Percentiles rank a stretch among this genome's conserved stretches.
Conservation (phyloP, 64 coral and sea anemone genomes). For the Trachythela sp. region DNA sequence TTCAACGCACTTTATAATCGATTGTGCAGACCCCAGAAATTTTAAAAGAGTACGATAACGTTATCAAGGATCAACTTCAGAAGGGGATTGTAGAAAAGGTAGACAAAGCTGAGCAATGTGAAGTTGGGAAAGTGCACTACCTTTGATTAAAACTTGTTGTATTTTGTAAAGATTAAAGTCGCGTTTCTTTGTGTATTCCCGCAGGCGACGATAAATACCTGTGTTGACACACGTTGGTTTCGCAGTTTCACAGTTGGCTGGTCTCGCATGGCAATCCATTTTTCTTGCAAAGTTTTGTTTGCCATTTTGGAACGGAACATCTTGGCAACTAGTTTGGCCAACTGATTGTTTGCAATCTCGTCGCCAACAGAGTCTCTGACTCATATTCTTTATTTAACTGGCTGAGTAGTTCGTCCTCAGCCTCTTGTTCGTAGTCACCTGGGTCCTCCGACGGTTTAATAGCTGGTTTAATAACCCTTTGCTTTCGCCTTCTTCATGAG, state of each 20-base stretch:
- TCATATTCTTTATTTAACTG: too few relatives aligned
- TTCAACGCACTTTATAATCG: too few relatives aligned
- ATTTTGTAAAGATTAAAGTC: neutral
- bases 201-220: neutral
- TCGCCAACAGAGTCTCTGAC: neutral
- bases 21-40: too few relatives aligned
- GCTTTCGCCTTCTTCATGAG: neutral
- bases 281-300: conserved; percentile 4
- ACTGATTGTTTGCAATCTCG: too few relatives aligned
- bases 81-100: too few relatives aligned
- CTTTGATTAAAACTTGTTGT: conserved; percentile 14
- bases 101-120: too few relatives aligned
- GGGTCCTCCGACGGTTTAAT: too few relatives aligned
- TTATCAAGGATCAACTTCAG: too few relatives aligned
- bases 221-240: neutral
- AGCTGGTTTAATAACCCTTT: neutral
- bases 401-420: too few relatives aligned
- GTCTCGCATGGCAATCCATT: conserved; percentile 17
- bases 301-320: neutral
- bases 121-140: too few relatives aligned
- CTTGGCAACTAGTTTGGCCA: too few relatives aligned
- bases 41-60: too few relatives aligned
- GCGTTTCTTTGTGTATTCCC: neutral
- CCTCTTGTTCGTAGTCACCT: neutral
- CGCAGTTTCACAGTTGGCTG: neutral